Base-by-base conservation (phyloP, 2,797 vertebrate species). In the Galagoides demidoff region DNA sequence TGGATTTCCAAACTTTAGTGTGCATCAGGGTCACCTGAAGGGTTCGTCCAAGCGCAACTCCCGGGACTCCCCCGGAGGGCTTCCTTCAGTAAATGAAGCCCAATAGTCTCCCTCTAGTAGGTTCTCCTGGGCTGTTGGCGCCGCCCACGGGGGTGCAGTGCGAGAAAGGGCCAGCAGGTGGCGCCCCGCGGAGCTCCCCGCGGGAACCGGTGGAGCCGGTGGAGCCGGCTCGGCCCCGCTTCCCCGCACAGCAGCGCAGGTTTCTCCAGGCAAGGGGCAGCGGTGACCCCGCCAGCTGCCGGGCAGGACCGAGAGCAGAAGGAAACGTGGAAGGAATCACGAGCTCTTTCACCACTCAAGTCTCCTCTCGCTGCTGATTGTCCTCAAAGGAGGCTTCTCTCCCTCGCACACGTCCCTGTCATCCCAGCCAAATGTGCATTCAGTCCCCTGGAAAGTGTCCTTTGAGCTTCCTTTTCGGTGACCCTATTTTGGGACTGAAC, bases 161-260 rank as follows among this genome's bases (percentile, higher is more conserved):
- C 2, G 9, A 74, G 70, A 11, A 17, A 3, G 0, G 77, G 66
- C 98, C 98, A 92, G 98, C 43, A 98, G 98, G 95, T 97, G 98
- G 98, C 92, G 97, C 94, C 66, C 68, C 68, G 88, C 27, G 2
- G 84, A 98, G 81, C 37, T 31, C 23, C 77, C 83, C 74, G 63
- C 1, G 14, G 70, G 87, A 43, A 31, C 52, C 0, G 66, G n/a
- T 8, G 34, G 88, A 43, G 34, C 52, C 0, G 66, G n/a, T 8
- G 34, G 88, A 97, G 90, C 8, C 63, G 88, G 93, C 90, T 94
- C 82, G 81, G 52, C 19, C 63, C n/a, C 0, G 6, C 31, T 90
- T 76, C 25, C 52, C 90, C 3, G 49, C 73, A 23, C 76, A n/a
- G 84, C 86, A 81, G 86, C 49, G 5, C 22, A 55, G 52, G 49